Evolutionary conservation across 1,140 invertebrate genomes (phyloP).

Genomic region (Trachymyrmex cornetzi): DNA sequence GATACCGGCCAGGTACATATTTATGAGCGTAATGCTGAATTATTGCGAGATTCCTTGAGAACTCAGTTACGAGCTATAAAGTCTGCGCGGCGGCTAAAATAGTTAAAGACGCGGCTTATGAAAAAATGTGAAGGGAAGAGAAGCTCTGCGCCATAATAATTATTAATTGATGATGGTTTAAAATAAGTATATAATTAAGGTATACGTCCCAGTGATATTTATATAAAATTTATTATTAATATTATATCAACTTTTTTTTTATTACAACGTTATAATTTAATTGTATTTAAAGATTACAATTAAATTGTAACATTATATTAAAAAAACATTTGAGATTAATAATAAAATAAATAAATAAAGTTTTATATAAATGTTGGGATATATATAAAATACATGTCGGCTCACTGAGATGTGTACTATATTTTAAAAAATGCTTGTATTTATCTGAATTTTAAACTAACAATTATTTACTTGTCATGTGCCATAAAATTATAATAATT

Average conservation of each 20-base stretch:
- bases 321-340: too few species aligned
- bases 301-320: too few species aligned
- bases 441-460: not conserved
- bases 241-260: too few species aligned
- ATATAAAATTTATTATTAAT: too few species aligned
- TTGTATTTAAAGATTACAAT: too few species aligned
- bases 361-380: too few species aligned
- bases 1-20: constrained; percentile 80
- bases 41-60: constrained; percentile 47
- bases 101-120: not conserved
- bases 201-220: too few species aligned
- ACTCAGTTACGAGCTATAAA: constrained; percentile 42
- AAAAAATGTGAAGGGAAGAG: not conserved
- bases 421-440: not conserved
- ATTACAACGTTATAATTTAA: too few species aligned
- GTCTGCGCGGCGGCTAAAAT: not conserved
- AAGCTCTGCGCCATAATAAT: not conserved
- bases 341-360: too few species aligned
- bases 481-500: not conserved
- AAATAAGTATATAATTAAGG: not conserved
- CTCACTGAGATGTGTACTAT: too few species aligned
- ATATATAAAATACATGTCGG: too few species aligned
- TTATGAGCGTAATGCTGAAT: constrained; percentile 82
- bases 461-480: not conserved
- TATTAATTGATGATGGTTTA: not conserved